These are phyloP conservation scores for Drosophila watanabei DNA, from an alignment of 1,140 invertebrate genomes.

Conservation along the genomic window DNA sequence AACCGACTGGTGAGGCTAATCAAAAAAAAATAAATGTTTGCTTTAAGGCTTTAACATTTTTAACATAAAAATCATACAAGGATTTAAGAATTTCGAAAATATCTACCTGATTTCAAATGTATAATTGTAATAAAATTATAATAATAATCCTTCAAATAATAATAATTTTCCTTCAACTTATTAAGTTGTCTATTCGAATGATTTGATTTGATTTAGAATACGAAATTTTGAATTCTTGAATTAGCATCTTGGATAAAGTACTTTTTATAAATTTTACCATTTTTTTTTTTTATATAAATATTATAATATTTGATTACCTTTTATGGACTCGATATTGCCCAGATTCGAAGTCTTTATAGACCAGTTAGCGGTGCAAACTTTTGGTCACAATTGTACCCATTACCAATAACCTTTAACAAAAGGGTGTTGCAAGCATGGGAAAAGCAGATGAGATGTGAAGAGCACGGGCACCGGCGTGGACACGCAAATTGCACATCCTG, in stretches of 20 bases:
- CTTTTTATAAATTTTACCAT: background rate
- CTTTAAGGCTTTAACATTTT: background rate
- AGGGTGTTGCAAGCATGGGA: background rate
- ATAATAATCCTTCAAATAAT: background rate
- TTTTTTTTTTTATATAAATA: background rate
- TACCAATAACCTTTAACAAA: background rate
- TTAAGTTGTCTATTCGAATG: background rate
- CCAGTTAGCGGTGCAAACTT: background rate
- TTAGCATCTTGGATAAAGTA: background rate
- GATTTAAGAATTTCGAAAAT: background rate
- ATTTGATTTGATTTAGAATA: background rate
- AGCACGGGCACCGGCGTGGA: background rate
- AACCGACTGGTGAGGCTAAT: background rate
- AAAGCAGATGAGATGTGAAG: background rate
- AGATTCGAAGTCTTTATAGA: background rate
- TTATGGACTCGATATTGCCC: background rate
- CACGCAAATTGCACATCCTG: constrained; percentile 30
- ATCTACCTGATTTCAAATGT: background rate
- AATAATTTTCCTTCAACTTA: background rate
- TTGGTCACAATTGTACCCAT: background rate
- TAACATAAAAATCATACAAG: background rate
- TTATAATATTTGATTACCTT: background rate
- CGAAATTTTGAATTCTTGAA: background rate
- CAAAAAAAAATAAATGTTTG: background rate
- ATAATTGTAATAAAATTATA: background rate